phyloP scores from a whole-genome alignment of 2,797 vertebrate genomes.

The Mus caroli region DNA sequence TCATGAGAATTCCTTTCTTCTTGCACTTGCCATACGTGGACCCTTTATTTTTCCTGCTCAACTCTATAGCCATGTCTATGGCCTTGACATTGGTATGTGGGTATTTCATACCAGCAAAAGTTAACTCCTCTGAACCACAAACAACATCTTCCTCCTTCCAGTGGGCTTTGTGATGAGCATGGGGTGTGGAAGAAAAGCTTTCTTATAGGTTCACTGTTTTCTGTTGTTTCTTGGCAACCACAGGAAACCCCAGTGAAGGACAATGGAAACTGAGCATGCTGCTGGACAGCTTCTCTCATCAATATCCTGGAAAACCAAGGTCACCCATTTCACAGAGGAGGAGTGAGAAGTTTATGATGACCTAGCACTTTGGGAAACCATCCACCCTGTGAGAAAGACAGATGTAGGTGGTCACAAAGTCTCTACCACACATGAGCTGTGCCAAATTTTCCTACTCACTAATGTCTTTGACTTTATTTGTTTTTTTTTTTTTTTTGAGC shows the following conservation, averaged over 20 bases:
- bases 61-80: neutral
- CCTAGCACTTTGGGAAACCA: rapidly evolving
- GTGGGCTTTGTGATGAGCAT: neutral
- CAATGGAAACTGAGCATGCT: no score
- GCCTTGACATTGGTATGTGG: neutral
- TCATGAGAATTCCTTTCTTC: neutral
- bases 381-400: rapidly evolving
- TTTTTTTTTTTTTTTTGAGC: neutral
- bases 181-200: neutral
- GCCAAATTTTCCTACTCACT: neutral
- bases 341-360: rapidly evolving
- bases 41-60: neutral
- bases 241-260: neutral
- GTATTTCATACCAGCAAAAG: neutral
- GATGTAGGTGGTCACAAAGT: no score
- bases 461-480: neutral
- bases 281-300: neutral
- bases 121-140: constrained; percentile 34
- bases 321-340: neutral
- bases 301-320: neutral
- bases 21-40: neutral
- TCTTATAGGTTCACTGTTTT: neutral
- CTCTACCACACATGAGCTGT: neutral
- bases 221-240: neutral
- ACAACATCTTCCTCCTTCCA: neutral